phyloP scores from a whole-genome alignment of 2,888 invertebrate genomes.

The Heliconius cydno region DNA sequence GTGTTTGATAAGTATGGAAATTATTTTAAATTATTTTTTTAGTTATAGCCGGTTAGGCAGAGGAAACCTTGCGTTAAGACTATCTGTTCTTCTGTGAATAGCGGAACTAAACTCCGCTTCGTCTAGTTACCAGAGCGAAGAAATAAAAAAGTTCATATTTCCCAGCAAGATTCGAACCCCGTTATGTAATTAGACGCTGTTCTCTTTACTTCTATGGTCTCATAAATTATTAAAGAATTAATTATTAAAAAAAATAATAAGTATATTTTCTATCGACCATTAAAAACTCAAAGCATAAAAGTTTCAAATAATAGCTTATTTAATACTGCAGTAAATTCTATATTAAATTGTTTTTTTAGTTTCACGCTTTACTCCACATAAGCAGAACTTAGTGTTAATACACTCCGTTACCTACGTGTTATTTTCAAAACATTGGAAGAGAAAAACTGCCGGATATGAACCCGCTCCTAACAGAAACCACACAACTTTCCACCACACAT shows the following conservation, averaged over 20 bases:
- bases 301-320: not conserved
- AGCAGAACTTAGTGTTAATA: no score
- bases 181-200: not conserved
- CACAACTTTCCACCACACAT: no score
- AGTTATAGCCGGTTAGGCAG: not conserved
- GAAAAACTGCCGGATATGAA: no score
- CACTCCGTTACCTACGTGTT: no score
- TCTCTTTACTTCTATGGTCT: no score
- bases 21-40: conserved; percentile 63
- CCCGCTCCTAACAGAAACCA: no score
- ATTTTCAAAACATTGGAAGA: no score
- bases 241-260: not conserved
- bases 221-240: not conserved
- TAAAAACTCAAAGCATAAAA: not conserved
- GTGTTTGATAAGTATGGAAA: conserved; percentile 49
- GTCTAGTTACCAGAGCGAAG: not conserved
- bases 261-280: not conserved
- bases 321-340: not conserved
- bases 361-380: no score
- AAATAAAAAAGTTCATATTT: not conserved
- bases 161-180: not conserved
- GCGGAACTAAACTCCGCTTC: not conserved
- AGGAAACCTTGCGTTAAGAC: not conserved
- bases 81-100: not conserved
- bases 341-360: no score